These are phyloP conservation scores for Mormyrops boulengeri DNA, from an alignment of 2,797 vertebrate species.

Conservation along the genomic window DNA sequence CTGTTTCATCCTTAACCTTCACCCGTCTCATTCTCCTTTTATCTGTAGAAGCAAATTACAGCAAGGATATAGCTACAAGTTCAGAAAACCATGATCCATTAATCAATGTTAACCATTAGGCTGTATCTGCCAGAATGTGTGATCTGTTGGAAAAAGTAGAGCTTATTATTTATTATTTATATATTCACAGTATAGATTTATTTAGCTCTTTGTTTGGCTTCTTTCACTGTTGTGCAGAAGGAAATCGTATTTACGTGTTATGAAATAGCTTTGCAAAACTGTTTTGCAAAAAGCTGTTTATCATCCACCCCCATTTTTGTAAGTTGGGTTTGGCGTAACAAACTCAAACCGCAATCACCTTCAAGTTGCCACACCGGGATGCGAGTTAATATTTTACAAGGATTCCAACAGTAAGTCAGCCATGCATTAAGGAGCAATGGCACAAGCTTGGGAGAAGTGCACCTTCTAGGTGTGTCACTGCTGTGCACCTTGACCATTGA, in stretches of 20 bases:
- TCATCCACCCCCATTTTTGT: background rate
- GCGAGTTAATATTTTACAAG: background rate
- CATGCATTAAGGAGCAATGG: background rate
- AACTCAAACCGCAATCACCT: background rate
- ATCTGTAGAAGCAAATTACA: background rate
- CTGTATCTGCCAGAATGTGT: background rate
- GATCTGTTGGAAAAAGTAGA: background rate
- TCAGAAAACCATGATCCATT: background rate
- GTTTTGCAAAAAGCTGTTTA: background rate
- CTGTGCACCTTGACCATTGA: background rate
- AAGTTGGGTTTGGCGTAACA: background rate
- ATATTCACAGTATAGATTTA: background rate
- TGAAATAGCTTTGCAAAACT: background rate
- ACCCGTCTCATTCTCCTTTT: background rate
- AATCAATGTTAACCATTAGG: background rate
- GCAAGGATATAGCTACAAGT: background rate
- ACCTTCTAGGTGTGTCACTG: background rate
- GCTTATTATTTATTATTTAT: background rate
- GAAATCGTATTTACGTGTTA: background rate
- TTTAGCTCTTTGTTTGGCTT: background rate
- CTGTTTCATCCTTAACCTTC: background rate
- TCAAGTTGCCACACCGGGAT: background rate
- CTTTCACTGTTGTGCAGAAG: background rate
- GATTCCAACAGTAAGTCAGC: background rate
- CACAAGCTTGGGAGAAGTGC: background rate